phyloP scores from a whole-genome alignment of 2,888 invertebrate species.

The Xylota sylvarum region DNA sequence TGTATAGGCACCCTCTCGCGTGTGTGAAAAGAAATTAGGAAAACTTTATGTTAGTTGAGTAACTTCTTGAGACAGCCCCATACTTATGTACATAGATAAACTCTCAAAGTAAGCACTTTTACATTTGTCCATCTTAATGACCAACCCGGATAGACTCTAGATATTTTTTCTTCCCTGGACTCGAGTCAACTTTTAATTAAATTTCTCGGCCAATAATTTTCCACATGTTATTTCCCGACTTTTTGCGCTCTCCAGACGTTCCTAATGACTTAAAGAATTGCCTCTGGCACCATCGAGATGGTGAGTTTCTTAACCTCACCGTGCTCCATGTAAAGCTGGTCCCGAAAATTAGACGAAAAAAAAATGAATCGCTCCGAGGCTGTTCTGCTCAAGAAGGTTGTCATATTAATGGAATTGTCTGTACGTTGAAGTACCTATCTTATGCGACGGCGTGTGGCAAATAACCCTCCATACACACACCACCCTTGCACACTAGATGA shows the following conservation, averaged over 20 bases:
- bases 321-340: background rate
- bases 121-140: constrained; percentile 38
- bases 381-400: constrained; percentile 25
- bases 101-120: constrained; percentile 41
- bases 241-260: constrained; percentile 48
- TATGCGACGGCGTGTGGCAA: constrained; percentile 30
- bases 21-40: constrained; percentile 27
- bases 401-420: constrained; percentile 63
- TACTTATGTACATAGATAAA: constrained; percentile 6
- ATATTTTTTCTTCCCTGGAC: constrained; percentile 27
- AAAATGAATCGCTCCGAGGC: constrained; percentile 32
- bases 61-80: constrained; percentile 40
- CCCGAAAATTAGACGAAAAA: constrained; percentile 19
- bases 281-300: constrained; percentile 34
- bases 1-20: background rate
- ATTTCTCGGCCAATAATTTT: constrained; percentile 66
- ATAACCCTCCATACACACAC: constrained; percentile 16
- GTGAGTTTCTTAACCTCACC: constrained; percentile 3
- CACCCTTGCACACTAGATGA: constrained; percentile 31
- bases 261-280: constrained; percentile 46
- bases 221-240: constrained; percentile 54
- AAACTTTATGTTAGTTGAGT: constrained; percentile 40
- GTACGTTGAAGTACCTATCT: constrained; percentile 31
- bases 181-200: constrained; percentile 65
- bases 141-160: constrained; percentile 13